Evolutionary conservation across 2,797 vertebrate genomes (phyloP).

Genomic region (Pelobates cultripes): DNA sequence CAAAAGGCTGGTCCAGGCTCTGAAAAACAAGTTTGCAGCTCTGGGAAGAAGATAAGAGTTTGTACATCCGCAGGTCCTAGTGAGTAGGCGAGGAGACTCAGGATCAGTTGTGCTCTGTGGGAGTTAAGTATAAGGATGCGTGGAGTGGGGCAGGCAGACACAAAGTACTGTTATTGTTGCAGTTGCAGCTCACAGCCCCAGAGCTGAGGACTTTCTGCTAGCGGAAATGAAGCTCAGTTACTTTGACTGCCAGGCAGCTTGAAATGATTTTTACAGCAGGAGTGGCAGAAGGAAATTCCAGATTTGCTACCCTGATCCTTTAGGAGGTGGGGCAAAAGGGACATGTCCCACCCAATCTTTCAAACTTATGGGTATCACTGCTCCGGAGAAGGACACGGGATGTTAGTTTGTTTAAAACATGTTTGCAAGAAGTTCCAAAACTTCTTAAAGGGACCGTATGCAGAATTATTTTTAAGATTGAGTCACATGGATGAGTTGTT

Average conservation of each 20-base stretch:
- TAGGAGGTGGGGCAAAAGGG: slow-evolving; percentile 60
- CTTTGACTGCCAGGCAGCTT: slow-evolving; percentile 51
- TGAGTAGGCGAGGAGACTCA: neutral
- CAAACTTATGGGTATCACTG: slow-evolving; percentile 3
- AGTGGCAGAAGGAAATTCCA: slow-evolving; percentile 83
- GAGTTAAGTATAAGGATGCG: neutral
- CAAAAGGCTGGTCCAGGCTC: neutral
- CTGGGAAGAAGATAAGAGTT: neutral
- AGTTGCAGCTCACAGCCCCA: slow-evolving; percentile 16
- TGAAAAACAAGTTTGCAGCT: neutral
- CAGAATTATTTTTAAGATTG: no score
- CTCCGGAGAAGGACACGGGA: no score
- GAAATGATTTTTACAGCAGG: slow-evolving; percentile 67
- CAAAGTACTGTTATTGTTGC: slow-evolving; percentile 30
- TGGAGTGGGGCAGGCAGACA: slow-evolving; percentile 13
- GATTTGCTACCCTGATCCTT: slow-evolving; percentile 80
- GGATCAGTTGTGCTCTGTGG: neutral
- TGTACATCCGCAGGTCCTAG: neutral
- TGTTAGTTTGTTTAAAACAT: no score
- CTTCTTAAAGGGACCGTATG: no score
- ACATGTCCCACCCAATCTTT: slow-evolving; percentile 37
- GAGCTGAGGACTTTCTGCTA: neutral
- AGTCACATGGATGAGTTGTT: no score
- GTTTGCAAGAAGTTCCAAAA: no score
- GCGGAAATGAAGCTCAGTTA: slow-evolving; percentile 39